phyloP scores from a whole-genome alignment of 2,113 vertebrate species.

The Rallus limicola region DNA sequence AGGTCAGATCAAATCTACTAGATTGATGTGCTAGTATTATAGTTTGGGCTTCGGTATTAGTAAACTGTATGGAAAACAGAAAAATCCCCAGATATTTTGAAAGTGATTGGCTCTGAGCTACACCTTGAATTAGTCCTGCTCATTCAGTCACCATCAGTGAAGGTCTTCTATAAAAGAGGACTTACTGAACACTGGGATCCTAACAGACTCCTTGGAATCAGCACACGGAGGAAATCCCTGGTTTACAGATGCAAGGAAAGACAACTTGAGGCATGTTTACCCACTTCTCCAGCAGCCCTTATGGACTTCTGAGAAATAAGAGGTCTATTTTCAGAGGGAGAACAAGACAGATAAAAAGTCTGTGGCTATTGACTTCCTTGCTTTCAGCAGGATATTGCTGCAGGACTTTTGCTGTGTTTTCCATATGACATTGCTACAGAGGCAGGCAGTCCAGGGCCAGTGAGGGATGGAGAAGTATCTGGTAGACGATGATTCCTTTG shows the following conservation, averaged over 20 bases:
- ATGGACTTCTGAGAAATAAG: background rate
- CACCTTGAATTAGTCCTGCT: background rate
- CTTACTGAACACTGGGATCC: fast-evolving
- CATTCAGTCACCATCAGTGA: fast-evolving
- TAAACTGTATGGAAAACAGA: background rate
- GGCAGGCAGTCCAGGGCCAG: background rate
- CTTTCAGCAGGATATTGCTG: background rate
- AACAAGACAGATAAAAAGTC: background rate
- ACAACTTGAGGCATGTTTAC: fast-evolving
- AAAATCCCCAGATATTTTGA: background rate
- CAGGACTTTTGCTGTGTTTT: background rate
- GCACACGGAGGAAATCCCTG: background rate
- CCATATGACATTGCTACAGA: background rate
- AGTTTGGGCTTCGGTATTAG: background rate
- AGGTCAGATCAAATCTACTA: background rate
- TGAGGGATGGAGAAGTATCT: background rate
- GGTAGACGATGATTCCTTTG: background rate
- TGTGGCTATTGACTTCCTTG: background rate
- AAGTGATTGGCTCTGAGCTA: background rate
- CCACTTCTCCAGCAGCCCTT: background rate
- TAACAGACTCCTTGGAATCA: background rate
- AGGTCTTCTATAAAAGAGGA: background rate
- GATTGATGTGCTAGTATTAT: background rate
- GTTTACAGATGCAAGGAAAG: background rate
- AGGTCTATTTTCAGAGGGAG: background rate